Evolutionary conservation across 2,888 invertebrate species (phyloP).

Genomic region (Caenorhabditis wallacei): DNA sequence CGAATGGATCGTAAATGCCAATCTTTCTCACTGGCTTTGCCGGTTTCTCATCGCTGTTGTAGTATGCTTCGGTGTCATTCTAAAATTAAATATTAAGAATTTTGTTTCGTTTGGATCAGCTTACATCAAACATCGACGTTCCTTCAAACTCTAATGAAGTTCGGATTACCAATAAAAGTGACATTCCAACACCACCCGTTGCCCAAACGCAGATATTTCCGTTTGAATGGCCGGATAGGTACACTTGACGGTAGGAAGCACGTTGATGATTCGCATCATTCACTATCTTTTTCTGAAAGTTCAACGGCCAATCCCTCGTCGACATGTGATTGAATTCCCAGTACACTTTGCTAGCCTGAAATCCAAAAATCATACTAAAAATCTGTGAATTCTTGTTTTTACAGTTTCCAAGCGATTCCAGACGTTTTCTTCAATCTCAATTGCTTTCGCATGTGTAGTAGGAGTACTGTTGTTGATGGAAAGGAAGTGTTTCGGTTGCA

Average conservation of each 20-base stretch:
- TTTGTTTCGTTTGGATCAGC: not conserved
- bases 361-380: not conserved
- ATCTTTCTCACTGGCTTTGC: conserved; percentile 16
- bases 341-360: conserved; percentile 31
- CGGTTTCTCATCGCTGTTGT: conserved; percentile 1
- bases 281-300: conserved; percentile 20
- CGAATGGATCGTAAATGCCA: conserved; percentile 54
- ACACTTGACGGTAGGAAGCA: conserved; percentile 47
- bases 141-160: conserved; percentile 44
- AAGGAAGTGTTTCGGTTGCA: conserved; percentile 47
- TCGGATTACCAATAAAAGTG: conserved; percentile 19
- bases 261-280: conserved; percentile 26
- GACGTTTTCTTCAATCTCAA: conserved; percentile 45
- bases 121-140: conserved; percentile 7
- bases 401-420: conserved; percentile 46
- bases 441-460: conserved; percentile 38
- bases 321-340: conserved; percentile 43
- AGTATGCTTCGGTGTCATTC: not conserved
- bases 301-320: conserved; percentile 41
- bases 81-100: not conserved
- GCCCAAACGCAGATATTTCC: conserved; percentile 56
- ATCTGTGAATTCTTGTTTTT: not conserved
- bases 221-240: conserved; percentile 54
- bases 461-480: conserved; percentile 54
- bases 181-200: conserved; percentile 47